Evolutionary conservation across 2,797 vertebrate genomes (phyloP).

Genomic region (Pristis pectinata): DNA sequence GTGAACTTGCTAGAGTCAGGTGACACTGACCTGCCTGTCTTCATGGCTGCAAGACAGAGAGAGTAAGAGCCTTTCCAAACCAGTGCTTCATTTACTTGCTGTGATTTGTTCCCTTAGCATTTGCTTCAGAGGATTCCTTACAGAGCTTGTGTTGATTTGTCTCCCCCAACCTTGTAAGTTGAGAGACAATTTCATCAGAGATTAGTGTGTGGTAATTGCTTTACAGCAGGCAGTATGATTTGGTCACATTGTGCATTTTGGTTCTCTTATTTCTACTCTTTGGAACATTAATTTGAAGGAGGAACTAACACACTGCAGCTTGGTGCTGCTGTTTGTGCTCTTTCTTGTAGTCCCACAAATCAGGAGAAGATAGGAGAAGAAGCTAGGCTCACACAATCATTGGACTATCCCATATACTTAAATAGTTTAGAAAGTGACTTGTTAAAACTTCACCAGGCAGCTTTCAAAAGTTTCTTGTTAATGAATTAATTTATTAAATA

Average conservation of each 20-base stretch:
- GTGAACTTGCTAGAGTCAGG: not conserved
- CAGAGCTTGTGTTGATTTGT: not conserved
- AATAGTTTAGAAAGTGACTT: not conserved
- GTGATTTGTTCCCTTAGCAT: not conserved
- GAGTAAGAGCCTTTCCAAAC: not conserved
- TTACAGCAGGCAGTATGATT: not conserved
- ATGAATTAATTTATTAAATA: not conserved
- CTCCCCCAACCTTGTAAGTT: not conserved
- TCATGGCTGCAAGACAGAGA: not conserved
- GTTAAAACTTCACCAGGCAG: not conserved
- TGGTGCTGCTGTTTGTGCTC: not conserved
- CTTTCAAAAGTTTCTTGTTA: not conserved
- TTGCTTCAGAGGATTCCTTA: not conserved
- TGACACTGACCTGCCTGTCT: not conserved
- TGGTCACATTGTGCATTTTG: not conserved
- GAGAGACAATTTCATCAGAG: not conserved
- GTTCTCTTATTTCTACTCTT: not conserved
- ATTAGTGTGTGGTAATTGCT: not conserved
- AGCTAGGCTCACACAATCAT: not conserved
- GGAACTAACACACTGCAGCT: not conserved
- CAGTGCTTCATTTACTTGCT: not conserved
- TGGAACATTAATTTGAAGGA: not conserved
- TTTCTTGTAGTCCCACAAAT: not conserved
- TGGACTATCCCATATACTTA: not conserved
- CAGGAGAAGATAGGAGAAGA: not conserved